phyloP scores from a whole-genome alignment of 2,888 invertebrate genomes.

The Carterocephalus palaemon region DNA sequence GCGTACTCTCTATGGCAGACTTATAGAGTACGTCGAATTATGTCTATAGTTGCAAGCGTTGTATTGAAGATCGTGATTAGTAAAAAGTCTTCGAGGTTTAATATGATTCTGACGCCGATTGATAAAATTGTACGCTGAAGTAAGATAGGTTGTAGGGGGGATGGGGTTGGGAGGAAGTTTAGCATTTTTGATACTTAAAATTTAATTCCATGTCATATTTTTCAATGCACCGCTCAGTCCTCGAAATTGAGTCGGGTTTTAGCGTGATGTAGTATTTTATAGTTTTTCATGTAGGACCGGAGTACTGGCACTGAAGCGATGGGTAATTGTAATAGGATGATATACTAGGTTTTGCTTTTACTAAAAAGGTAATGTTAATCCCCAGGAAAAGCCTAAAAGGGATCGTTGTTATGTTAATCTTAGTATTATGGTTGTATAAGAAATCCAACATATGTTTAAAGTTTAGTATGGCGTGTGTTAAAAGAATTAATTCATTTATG shows the following conservation, averaged over 20 bases:
- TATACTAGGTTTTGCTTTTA: slow-evolving; percentile 21
- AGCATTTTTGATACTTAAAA: slow-evolving; percentile 25
- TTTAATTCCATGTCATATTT: slow-evolving; percentile 16
- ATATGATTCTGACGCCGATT: slow-evolving; percentile 3
- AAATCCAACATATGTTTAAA: slow-evolving; percentile 65
- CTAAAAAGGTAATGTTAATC: slow-evolving; percentile 19
- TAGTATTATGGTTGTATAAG: slow-evolving; percentile 68
- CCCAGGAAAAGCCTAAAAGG: slow-evolving; percentile 34
- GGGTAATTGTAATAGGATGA: not conserved
- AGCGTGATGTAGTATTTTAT: slow-evolving; percentile 7
- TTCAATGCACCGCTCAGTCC: slow-evolving; percentile 4
- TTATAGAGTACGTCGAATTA: no score
- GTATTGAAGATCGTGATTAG: no score
- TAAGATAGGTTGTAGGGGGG: slow-evolving; percentile 5
- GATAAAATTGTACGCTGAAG: slow-evolving; percentile 8
- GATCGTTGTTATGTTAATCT: slow-evolving; percentile 74
- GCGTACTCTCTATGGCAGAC: no score
- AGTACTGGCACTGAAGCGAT: not conserved
- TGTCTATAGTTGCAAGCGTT: no score
- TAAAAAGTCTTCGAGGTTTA: no score
- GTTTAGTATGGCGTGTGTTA: slow-evolving; percentile 53
- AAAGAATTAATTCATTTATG: slow-evolving; percentile 65
- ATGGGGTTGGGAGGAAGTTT: slow-evolving; percentile 19
- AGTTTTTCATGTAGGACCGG: slow-evolving; percentile 10
- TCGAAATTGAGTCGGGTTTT: slow-evolving; percentile 10